These are phyloP conservation scores for Drosophila burlai DNA, from an alignment of 1,140 invertebrate genomes.

Conservation along the genomic window DNA sequence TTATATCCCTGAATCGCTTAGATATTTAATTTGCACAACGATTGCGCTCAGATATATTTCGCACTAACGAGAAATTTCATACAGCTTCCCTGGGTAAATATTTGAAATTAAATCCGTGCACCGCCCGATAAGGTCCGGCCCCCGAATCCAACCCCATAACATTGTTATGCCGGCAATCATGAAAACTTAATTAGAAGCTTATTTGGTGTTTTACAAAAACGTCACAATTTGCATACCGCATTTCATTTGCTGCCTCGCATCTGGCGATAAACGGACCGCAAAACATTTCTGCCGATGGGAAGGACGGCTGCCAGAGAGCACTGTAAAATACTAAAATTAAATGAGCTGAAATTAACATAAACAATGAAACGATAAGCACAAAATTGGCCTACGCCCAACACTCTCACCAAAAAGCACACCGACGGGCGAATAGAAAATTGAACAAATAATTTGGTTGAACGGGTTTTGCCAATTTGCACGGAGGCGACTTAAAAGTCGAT, in stretches of 20 bases:
- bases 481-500: conserved; percentile 37
- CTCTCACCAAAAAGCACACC: conserved; percentile 12
- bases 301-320: conserved; percentile 18
- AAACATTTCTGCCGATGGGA: conserved; percentile 43
- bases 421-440: conserved; percentile 57
- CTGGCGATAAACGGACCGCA: conserved; percentile 61
- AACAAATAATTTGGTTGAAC: conserved; percentile 76
- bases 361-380: conserved; percentile 79
- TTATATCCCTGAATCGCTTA: neutral
- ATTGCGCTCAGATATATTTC: conserved; percentile 18
- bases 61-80: conserved; percentile 8
- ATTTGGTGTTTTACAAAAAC: conserved; percentile 61
- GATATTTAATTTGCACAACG: conserved; percentile 36
- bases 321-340: conserved; percentile 75
- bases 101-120: conserved; percentile 50
- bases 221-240: conserved; percentile 78
- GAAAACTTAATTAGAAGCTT: conserved; percentile 82
- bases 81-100: conserved; percentile 25
- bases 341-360: conserved; percentile 79
- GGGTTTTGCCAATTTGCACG: conserved; percentile 48
- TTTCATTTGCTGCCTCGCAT: conserved; percentile 76
- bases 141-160: conserved; percentile 22
- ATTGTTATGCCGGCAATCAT: conserved; percentile 68
- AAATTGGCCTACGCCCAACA: conserved; percentile 52
- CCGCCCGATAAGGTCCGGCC: conserved; percentile 40